Base-by-base conservation (phyloP, 2,888 invertebrate genomes). In the Congeria kusceri region DNA sequence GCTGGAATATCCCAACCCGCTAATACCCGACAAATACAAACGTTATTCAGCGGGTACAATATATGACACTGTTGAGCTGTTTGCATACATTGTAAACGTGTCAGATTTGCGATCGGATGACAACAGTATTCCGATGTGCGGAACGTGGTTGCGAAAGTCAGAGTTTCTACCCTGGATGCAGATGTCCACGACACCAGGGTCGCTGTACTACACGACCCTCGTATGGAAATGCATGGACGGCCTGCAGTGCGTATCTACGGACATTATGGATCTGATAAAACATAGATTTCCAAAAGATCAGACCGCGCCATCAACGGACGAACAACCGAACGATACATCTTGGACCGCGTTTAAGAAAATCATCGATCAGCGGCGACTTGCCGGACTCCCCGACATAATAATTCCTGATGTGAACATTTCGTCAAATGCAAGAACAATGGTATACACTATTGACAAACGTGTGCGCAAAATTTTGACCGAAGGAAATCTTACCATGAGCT, bases 81-180 rank as follows among this genome's bases (percentile, higher is more conserved):
- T 80, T 28, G 74, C 76, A 18, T 86, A 74, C 44, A 84, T 75
- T 63, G 74, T 73, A 7, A 80, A 84, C 57, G 39, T 62, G n/a
- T 65, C 75, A 1, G 46, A 53, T 0, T 59, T 86, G 46, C 46
- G 57, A 18, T 58, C 78, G 1, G 46, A 58, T 20, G 53, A 66
- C 13, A 15, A 68, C 5, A 75, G 75, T 25, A 75, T 85, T 23
- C 75, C 77, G 20, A 63, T 65, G 65, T 76, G 68, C 4, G 77
- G 73, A 3, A 82, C 87, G 0, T 87, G 87, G 87, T 65, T 76
- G 11, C 64, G 86, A 20, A 73, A 80, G n/a, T 74, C 74, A 4
- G 82, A 87, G 53, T 87, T 79, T 46, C 65, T 86, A 13, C 87
- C 87, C 4, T 87, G 87, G 86, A 80, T 86, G 80, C 82, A 85